Evolutionary conservation across 2,113 vertebrate species (phyloP).

Genomic region (Campylomormyrus numenius): DNA sequence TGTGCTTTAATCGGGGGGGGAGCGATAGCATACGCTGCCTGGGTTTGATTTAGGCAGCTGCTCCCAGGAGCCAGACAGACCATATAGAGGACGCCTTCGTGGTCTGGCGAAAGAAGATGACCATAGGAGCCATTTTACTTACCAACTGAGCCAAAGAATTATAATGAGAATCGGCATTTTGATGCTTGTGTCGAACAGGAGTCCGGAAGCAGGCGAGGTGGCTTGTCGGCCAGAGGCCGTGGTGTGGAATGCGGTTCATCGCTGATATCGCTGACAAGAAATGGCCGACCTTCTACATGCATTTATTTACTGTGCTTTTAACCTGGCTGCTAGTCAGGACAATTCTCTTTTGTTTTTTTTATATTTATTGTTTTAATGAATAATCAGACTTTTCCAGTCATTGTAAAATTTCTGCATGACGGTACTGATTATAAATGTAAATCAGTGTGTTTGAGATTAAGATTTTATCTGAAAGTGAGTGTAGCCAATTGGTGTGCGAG

Average conservation of each 20-base stretch:
- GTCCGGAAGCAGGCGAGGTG: not conserved
- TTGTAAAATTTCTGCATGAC: not conserved
- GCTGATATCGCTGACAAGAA: not conserved
- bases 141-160: not conserved
- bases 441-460: not conserved
- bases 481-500: not conserved
- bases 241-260: not conserved
- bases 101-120: not conserved
- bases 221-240: no score
- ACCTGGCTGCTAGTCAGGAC: not conserved
- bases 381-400: not conserved
- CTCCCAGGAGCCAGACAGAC: not conserved
- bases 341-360: not conserved
- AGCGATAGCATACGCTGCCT: not conserved
- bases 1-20: not conserved
- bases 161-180: not conserved
- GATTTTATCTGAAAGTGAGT: not conserved
- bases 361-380: not conserved
- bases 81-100: not conserved
- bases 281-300: not conserved
- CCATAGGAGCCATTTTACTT: not conserved
- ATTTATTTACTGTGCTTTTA: not conserved
- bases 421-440: not conserved
- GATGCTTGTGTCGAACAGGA: not conserved
- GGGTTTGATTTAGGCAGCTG: conserved; percentile 4